A percentile compares a stretch with the other conserved stretches of the same genome.
Conservation (phyloP, 2,113 vertebrate genomes). For the Pygathrix nemaeus region DNA sequence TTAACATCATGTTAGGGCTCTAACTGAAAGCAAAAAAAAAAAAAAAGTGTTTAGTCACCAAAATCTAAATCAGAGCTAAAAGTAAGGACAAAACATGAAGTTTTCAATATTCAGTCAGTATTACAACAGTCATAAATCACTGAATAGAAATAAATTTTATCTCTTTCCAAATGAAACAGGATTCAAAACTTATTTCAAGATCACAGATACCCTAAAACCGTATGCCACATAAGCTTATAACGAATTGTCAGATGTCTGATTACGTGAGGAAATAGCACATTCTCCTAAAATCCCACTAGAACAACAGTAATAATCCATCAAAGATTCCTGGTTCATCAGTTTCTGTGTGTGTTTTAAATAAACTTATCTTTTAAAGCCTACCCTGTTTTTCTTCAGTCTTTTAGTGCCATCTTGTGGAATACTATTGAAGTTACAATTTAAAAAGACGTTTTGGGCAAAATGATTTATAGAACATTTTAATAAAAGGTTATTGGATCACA, state of each 20-base stretch:
- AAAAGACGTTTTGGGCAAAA: not conserved
- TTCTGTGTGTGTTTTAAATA: conserved; percentile 44
- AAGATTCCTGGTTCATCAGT: conserved; percentile 20
- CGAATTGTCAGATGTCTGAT: conserved; percentile 64
- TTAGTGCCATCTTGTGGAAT: conserved; percentile 73
- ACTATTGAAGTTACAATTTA: not conserved
- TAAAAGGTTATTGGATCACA: conserved; percentile 16
- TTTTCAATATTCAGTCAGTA: conserved; percentile 37
- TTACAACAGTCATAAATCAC: conserved; percentile 60
- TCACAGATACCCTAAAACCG: conserved; percentile 53
- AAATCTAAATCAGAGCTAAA: conserved; percentile 32
- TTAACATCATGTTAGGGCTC: conserved; percentile 8
- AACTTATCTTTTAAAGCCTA: conserved; percentile 13
- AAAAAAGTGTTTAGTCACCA: not conserved
- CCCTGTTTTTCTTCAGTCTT: not conserved
- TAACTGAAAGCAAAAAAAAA: conserved; percentile 50
- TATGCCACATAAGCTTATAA: conserved; percentile 53
- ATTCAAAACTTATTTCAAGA: conserved; percentile 46
- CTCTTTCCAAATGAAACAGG: conserved; percentile 52
- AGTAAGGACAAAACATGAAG: conserved; percentile 8
- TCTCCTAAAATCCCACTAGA: conserved; percentile 64
- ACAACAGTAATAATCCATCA: conserved; percentile 65
- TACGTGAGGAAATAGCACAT: conserved; percentile 9
- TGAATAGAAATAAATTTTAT: conserved; percentile 52
- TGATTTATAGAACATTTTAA: not conserved